Base-by-base conservation (phyloP, 1,140 invertebrate species). In the Teleopsis dalmanni region DNA sequence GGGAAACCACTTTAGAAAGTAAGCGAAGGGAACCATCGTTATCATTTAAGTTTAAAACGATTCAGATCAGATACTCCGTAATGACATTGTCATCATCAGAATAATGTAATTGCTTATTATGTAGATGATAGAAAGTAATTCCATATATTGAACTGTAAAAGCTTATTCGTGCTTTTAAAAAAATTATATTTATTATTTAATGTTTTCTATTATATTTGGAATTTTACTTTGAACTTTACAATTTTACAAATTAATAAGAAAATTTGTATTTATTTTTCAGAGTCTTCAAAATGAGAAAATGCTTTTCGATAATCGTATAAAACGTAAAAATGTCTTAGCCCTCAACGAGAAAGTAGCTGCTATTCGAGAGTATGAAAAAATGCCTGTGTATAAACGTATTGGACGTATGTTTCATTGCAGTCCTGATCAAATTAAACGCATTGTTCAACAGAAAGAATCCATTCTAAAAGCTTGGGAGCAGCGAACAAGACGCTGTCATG, bases 351-450 rank as follows among this genome's bases (percentile, higher is more conserved):
- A 68, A 36, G 65, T 68, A 19, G 64, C 64, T 1, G 65, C 65
- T 2, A 29, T 68, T 36, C 52, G 65, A 14, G 62, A 67, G 37
- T 68, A 67, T 36, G 64, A 68, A 47, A 59, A 57, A 1, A 50
- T 55, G 36, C 64, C 65, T 2, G 60, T 68, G 2, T 68, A 68
- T 42, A 68, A 68, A 38, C 64, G 62, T 45, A 59, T 68, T 18
- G 65, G 65, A 2, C 58, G 65, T 1, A 43, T 66, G 36, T 68
- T 68, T 27, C 58, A 67, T 42, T 68, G 65, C 52, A 68, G 65
- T 56, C 65, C 65, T 18, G 65, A 68, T 53, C 65, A 68, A 45
- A 68, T 68, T 25, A 68, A 68, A 29, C 56, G 65, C 16, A 68
- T 67, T 43, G 64, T 68, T 4, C 61, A 63, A 42, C 65, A 68